Evolutionary conservation across 2,113 vertebrate genomes (phyloP).

Genomic region (Rattus rattus): DNA sequence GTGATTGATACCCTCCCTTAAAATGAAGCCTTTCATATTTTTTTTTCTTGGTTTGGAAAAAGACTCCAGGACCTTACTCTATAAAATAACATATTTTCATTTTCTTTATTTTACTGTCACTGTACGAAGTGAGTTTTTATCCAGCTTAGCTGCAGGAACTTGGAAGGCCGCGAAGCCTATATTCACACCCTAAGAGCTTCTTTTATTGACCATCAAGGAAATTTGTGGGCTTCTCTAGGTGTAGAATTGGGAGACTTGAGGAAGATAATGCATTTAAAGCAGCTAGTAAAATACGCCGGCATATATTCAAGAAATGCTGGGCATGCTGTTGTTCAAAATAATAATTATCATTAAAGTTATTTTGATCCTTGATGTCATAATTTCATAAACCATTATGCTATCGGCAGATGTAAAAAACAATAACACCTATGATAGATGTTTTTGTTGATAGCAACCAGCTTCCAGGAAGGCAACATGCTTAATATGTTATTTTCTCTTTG

Average conservation of each 20-base stretch:
- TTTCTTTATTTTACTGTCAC: conserved; percentile 27
- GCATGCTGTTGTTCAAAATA: conserved; percentile 20
- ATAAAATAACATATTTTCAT: conserved; percentile 47
- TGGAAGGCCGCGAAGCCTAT: neutral
- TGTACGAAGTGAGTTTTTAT: conserved; percentile 34
- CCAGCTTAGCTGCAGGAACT: neutral
- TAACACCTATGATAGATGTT: neutral
- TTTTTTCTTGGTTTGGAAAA: conserved; percentile 48
- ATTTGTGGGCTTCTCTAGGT: neutral
- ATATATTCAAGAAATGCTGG: conserved; percentile 24
- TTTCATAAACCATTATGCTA: conserved; percentile 14
- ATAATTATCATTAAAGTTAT: neutral
- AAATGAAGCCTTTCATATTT: conserved; percentile 4
- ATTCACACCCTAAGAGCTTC: neutral
- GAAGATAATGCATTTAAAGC: conserved; percentile 19
- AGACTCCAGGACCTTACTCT: conserved; percentile 30
- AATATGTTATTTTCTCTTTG: conserved; percentile 52
- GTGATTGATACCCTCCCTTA: conserved; percentile 51
- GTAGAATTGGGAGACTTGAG: neutral
- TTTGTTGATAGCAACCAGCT: neutral
- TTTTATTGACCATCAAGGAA: neutral
- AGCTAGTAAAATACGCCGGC: neutral
- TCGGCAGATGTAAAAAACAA: neutral
- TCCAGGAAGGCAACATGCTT: neutral
- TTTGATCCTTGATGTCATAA: conserved; percentile 43